Evolutionary conservation across 2,113 vertebrate species (phyloP).

Genomic region (Ciconia stormi): DNA sequence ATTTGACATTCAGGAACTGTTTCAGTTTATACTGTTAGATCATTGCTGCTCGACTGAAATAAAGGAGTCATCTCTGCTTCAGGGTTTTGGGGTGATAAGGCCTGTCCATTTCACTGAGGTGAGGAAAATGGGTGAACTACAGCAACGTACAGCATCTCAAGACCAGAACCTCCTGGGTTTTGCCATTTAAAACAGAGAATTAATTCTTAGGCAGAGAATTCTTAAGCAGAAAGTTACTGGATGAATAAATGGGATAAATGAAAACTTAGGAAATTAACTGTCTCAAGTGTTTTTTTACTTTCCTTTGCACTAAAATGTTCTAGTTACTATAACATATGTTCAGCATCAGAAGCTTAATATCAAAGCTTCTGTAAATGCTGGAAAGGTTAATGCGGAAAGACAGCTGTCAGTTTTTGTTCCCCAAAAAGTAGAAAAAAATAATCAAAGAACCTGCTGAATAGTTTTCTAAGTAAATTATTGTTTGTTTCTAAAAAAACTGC

Average conservation of each 20-base stretch:
- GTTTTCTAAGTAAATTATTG: not conserved
- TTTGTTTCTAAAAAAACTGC: not conserved
- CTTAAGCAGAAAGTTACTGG: not conserved
- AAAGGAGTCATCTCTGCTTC: not conserved
- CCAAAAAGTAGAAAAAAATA: not conserved
- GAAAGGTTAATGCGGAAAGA: not conserved
- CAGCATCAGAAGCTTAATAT: not conserved
- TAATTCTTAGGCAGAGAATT: not conserved
- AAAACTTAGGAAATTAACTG: not conserved
- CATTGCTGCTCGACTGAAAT: not conserved
- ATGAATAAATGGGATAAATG: not conserved
- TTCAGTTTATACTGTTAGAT: not conserved
- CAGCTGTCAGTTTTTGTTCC: not conserved
- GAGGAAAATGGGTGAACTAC: not conserved
- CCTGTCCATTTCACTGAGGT: not conserved
- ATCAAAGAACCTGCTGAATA: not conserved
- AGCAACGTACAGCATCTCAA: not conserved
- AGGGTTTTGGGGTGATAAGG: not conserved
- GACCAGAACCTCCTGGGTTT: not conserved
- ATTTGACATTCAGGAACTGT: not conserved
- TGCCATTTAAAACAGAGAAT: not conserved
- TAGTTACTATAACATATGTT: not conserved
- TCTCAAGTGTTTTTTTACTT: not conserved
- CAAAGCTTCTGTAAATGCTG: not conserved
- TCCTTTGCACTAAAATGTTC: not conserved